Conservation (phyloP, 2,113 vertebrate genomes). For the Halichoeres trimaculatus region DNA sequence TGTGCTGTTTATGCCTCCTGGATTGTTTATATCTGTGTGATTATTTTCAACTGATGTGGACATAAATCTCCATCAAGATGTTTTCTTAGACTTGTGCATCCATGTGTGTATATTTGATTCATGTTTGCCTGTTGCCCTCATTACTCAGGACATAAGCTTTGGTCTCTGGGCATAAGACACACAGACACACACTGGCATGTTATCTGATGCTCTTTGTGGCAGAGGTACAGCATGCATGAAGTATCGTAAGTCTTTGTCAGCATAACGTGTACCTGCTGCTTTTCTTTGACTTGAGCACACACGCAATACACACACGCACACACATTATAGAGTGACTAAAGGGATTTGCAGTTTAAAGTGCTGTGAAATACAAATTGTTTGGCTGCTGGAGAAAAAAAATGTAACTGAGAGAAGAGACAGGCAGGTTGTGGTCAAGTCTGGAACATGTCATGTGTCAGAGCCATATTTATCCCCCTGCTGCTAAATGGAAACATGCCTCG, state of each 20-base stretch:
- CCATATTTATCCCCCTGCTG: constrained; percentile 71
- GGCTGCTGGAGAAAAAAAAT: constrained; percentile 65
- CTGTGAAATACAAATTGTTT: constrained; percentile 72
- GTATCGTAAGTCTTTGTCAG: constrained; percentile 53
- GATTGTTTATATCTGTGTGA: constrained; percentile 51
- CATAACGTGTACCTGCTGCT: constrained; percentile 16
- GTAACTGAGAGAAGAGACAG: constrained; percentile 66
- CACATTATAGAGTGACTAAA: constrained; percentile 36
- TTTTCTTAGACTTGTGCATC: constrained; percentile 37
- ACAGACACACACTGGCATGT: constrained; percentile 13
- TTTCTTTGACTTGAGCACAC: constrained; percentile 11
- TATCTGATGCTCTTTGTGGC: constrained; percentile 60
- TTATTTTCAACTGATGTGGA: constrained; percentile 49
- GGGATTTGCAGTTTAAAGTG: constrained; percentile 57
- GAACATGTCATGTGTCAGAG: constrained; percentile 75
- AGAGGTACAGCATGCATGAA: constrained; percentile 31
- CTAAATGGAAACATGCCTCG: constrained; percentile 74
- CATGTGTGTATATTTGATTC: constrained; percentile 46
- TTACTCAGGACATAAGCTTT: constrained; percentile 45
- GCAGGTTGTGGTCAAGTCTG: constrained; percentile 70
- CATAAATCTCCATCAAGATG: constrained; percentile 34
- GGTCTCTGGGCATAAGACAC: constrained; percentile 6
- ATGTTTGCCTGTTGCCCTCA: constrained; percentile 41
- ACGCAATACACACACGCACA: not conserved
- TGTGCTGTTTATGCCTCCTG: constrained; percentile 24